Base-by-base conservation (phyloP, 2,113 vertebrate genomes). In the Callaeas wilsoni region DNA sequence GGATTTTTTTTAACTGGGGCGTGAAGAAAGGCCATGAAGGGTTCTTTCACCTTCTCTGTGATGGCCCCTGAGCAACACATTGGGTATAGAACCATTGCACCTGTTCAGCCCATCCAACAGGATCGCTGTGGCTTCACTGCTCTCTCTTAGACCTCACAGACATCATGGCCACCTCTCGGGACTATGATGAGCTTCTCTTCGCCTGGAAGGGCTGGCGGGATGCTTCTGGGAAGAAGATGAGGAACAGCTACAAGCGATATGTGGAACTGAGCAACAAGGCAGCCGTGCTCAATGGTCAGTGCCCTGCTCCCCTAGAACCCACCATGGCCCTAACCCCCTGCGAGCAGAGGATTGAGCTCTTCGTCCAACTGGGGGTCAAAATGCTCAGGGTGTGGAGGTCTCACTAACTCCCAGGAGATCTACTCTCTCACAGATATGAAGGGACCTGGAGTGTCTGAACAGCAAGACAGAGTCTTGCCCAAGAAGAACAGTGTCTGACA, bases 161-260 rank as follows among this genome's bases (percentile, higher is more conserved):
- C 74, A 98, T 98, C 82, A 98, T 99, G 98, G 99, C 99, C 59
- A 98, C 97, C 30, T 99, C 98, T 55, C 98, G 97, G 84, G 98
- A 99, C 75, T 99, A 99, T 3, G 91, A 99, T 1, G 98, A 99
- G 42, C 98, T 99, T 56, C 87, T 99, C 16, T 99, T 99, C 60
- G 98, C 95, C 13, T 99, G 99, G 99, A 98, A 99, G 95, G 98
- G 98, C 89, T 99, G 99, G 99, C 95, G 99, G 52, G 98, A 99
- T 53, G 96, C 96, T n/a, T 98, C 98, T 32, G 99, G 99, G 59
- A 98, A 98, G 95, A 81, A 97, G 39, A 97, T 99, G 60, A 98
- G 98, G n/a, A 69, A 62, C 30, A 90, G 94, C 57, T 99, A 98
- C 97, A 98, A 98, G 55, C 96, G 97, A 98, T 99, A 99, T 0